Conservation (phyloP, 2,113 vertebrate genomes). For the Zosterops pallidus region DNA sequence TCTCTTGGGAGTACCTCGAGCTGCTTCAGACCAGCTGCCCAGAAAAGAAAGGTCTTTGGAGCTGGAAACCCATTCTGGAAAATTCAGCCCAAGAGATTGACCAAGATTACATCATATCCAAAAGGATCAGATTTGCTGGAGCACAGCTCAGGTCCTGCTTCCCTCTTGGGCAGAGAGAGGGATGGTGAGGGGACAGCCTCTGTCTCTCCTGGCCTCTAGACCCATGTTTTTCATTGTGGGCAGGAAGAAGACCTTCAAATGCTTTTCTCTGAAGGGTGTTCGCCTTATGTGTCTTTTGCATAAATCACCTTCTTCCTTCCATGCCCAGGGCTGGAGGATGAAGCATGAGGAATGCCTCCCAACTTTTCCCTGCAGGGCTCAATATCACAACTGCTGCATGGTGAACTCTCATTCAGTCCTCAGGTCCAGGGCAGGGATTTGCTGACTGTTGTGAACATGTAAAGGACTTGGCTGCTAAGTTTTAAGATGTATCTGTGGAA, state of each 20-base stretch:
- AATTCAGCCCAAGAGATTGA: not conserved
- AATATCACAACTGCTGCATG: rapidly evolving
- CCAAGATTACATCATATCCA: not conserved
- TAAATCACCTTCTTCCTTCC: not conserved
- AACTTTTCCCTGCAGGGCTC: not conserved
- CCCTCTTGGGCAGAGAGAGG: no score
- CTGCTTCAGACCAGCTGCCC: not conserved
- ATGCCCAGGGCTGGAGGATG: not conserved
- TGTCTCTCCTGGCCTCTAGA: not conserved
- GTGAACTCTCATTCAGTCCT: not conserved
- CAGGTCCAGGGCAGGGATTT: not conserved
- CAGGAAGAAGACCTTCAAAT: not conserved
- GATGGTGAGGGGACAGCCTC: not conserved
- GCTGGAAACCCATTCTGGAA: not conserved
- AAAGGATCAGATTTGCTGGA: not conserved
- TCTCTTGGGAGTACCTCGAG: not conserved
- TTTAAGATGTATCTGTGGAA: not conserved
- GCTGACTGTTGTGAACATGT: not conserved
- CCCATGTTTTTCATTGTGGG: not conserved
- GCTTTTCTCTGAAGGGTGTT: not conserved
- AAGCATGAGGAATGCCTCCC: not conserved
- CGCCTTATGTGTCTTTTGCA: not conserved
- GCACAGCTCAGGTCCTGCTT: not conserved
- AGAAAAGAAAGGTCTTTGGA: not conserved
- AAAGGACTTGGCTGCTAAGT: not conserved